Base-by-base conservation (phyloP, 2,797 vertebrate species). In the Luscinia luscinia region DNA sequence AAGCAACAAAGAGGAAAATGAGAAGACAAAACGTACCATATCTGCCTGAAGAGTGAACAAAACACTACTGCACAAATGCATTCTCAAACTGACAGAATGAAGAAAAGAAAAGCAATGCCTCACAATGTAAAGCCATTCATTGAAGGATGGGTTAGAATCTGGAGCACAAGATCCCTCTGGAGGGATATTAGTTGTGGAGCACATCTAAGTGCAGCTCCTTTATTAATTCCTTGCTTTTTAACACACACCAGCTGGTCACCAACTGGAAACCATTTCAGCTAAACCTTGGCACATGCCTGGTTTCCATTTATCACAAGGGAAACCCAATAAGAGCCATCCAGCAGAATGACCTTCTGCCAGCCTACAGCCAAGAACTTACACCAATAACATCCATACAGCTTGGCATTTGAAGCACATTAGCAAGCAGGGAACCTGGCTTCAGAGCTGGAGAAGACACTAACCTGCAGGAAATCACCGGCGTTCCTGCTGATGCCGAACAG, bases 381-480 rank as follows among this genome's bases (percentile, higher is more conserved):
- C 61, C 23, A 52, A 6, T 28, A 70, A 26, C 58, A 59, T 38
- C 58, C 8, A 2, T 3, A 40, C 24, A 66, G 5, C 21, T 59
- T 34, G 32, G 24, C 46, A 61, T 77, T 38, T 86, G 46, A 67
- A 64, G 46, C n/a, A 27, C 10, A 58, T 45, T 26, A 64, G 69
- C 26, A 75, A 73, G 68, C 40, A n/a, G 7, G 1, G 8, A 62
- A 9, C 11, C 23, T 64, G 40, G 23, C 48, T 69, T 13, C 23
- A 45, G 30, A 57, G 34, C 38, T 36, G 1, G 27, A 27, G 36
- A 46, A 40, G 86, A 82, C 41, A 96, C 97, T 92, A 74, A 99
- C 99, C 98, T 99, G 98, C 81, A 99, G 95, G 94, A 99, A 99
- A 75, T 99, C 99, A 43, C 99, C 99, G 2, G 98, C 96, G 85